phyloP scores from a whole-genome alignment of 2,888 invertebrate genomes.

The Celastrina argiolus region DNA sequence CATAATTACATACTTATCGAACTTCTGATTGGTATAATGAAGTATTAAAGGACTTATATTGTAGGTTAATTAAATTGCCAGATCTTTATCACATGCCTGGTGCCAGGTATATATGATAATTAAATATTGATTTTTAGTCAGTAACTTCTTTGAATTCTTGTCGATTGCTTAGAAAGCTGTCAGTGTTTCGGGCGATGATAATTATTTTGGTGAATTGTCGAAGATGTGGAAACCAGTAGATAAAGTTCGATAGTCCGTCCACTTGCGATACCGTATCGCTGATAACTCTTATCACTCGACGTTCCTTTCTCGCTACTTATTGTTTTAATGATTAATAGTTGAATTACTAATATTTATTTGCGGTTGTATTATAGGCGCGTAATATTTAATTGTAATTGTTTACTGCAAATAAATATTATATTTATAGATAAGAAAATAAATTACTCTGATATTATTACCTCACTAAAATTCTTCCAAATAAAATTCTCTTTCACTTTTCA shows the following conservation, averaged over 20 bases:
- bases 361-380: no score
- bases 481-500: no score
- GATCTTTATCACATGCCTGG: neutral
- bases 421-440: no score
- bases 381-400: no score
- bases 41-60: neutral
- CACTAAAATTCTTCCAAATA: no score
- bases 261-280: neutral
- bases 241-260: slow-evolving; percentile 3
- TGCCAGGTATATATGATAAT: no score
- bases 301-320: slow-evolving; percentile 11
- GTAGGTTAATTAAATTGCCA: neutral
- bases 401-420: no score
- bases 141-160: no score
- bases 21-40: neutral
- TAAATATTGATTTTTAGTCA: no score
- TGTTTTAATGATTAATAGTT: neutral
- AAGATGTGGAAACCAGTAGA: neutral
- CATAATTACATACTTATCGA: neutral
- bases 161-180: neutral
- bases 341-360: no score
- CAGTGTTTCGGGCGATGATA: neutral
- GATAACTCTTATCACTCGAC: neutral
- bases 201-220: neutral
- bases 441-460: no score